Evolutionary conservation across 2,113 vertebrate species (phyloP), one percentile per base, ranked within the genome.

Genomic region (Cnemophilus loriae): DNA sequence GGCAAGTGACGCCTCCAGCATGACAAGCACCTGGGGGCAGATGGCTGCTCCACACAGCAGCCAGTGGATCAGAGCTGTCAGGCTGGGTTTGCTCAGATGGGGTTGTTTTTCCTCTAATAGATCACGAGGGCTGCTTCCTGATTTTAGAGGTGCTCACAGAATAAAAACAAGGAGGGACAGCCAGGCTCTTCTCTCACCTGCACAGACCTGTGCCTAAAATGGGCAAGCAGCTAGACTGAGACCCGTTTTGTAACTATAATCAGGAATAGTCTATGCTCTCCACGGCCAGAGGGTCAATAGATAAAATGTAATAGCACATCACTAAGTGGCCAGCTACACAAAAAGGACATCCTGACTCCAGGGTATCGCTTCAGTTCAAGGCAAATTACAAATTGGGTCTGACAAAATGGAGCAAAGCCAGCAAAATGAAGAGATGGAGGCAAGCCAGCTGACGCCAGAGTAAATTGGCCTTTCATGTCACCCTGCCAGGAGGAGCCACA

Each of bases 331-430:
- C 78, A 81, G 6, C 82, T 74, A 76, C 68, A 86, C 71, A 32
- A 59, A 81, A 87, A 90, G 81, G 91, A 74, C 95, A 96, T 44
- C 76, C 85, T 1, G 4, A 70, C 85, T 91, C 75, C 47, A 18
- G 93, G 82, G 90, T 89, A 90, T 67, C 4, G 2, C 87, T 89
- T 35, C 44, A 73, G 55, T 60, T 91, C 90, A 67, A 94, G 82
- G 85, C 79, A 50, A 82, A 90, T 91, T 94, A 94, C 95, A 95
- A 88, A 96, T 86, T 83, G 67, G 17, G 42, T 70, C 90, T 86
- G 95, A 96, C 93, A 96, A 61, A 84, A 49, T 55, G 55, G 91
- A 94, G 55, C 71, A 6, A 9, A 0, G 50, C 91, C 94, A 93
- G 78, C 0, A 1, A 73, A 85, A 93, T 83, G 78, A 83, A 32